Evolutionary conservation across 2,113 vertebrate species (phyloP).

Genomic region (Dolichotis patagonum): DNA sequence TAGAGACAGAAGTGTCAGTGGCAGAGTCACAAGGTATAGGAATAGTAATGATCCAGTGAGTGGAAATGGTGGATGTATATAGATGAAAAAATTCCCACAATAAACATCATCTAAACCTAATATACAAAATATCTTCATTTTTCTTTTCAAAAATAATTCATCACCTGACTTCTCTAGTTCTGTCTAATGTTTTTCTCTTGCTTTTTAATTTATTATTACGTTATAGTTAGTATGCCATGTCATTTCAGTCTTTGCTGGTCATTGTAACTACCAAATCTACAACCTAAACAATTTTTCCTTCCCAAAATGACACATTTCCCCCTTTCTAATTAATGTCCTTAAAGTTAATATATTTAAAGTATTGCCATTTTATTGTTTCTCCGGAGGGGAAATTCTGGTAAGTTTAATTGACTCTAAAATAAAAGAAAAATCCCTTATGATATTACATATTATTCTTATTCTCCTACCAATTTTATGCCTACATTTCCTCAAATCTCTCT

Average conservation of each 20-base stretch:
- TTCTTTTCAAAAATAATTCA: slow-evolving; percentile 17
- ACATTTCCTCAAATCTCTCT: neutral
- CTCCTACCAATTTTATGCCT: neutral
- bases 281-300: neutral
- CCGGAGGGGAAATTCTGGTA: neutral
- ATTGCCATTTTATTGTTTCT: neutral
- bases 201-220: neutral
- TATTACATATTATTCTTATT: slow-evolving; percentile 21
- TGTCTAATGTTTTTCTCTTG: neutral
- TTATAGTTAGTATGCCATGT: neutral
- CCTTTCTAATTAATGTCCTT: neutral
- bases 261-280: neutral
- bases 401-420: neutral
- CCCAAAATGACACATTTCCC: neutral
- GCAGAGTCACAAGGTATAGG: neutral
- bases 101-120: neutral
- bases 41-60: neutral
- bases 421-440: neutral
- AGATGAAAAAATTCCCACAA: neutral
- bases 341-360: neutral
- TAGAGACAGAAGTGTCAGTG: neutral
- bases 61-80: neutral
- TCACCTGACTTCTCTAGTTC: neutral
- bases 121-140: neutral
- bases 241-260: neutral